Base-by-base conservation (phyloP, 2,888 invertebrate genomes). In the Drosophila kuntzei region DNA sequence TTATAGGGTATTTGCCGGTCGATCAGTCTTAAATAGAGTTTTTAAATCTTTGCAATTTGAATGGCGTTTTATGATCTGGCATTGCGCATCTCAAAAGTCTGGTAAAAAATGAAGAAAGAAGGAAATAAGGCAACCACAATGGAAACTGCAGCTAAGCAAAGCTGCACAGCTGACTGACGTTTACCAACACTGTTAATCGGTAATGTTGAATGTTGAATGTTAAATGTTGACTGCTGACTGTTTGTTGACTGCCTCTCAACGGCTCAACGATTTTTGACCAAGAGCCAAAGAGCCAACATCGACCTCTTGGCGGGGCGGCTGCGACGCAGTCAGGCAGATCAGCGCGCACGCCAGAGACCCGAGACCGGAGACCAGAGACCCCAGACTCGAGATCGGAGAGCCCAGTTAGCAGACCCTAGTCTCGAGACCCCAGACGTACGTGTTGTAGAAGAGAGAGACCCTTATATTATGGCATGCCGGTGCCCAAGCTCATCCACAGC, bases 191-290 rank as follows among this genome's bases (percentile, higher is more conserved):
- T 79, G 71, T 6, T 59, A 46, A 25, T 57, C 39, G 50, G 9
- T 51, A 43, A 54, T 41, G 18, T 20, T 34, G n/a, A 16, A 36
- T 46, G 22, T 14, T 14, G 41, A 11, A 25, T 59, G 29, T 11
- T 22, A 16, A 11, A 25, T 18, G 36, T 27, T 18, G 75, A 57
- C 57, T 61, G 47, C 44, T 3, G 47, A 58, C 58, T 58, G 36
- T 43, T 54, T 61, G 44, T 20, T 43, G 54, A 54, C 54, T 54
- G 54, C 32, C 61, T 75, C 79, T 79, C 87, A 85, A 85, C 87
- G 89, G 84, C 84, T 84, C 82, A 86, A 77, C 88, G 89, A 89
- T 89, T 89, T 89, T 89, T 89, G 89, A 89, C 85, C 85, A 87
- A 86, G 80, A 71, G 57, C 70, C 73, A 65, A 43, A 66, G 46